A percentile compares a stretch with the other conserved stretches of the same genome.
Conservation (phyloP, 2,888 invertebrate genomes). For the Mesochorus sp. region DNA sequence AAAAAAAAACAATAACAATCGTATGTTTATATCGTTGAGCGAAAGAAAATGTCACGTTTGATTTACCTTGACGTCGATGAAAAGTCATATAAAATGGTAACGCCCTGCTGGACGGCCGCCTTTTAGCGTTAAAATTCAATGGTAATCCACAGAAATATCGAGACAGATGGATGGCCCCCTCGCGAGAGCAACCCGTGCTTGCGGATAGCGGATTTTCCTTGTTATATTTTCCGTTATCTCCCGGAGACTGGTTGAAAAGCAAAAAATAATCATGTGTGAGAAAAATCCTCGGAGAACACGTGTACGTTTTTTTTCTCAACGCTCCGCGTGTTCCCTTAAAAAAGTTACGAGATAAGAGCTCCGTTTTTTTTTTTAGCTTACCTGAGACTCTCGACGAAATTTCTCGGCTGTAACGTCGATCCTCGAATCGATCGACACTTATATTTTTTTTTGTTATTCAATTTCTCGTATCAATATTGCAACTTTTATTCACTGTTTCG, state of each 20-base stretch:
- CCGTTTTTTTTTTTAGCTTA: constrained; percentile 26
- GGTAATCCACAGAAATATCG: constrained; percentile 69
- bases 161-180: constrained; percentile 79
- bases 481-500: background rate
- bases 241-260: constrained; percentile 29
- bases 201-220: constrained; percentile 45
- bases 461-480: background rate
- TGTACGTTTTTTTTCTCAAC: background rate
- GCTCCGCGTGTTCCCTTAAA: too few species aligned
- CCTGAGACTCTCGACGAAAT: constrained; percentile 36
- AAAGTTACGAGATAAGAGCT: too few species aligned
- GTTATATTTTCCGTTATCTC: constrained; percentile 12
- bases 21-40: constrained; percentile 13
- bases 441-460: constrained; percentile 5
- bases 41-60: constrained; percentile 32
- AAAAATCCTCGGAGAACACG: background rate
- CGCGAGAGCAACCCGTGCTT: constrained; percentile 71
- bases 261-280: background rate
- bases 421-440: constrained; percentile 21
- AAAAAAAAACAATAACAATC: background rate
- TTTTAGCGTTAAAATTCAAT: constrained; percentile 80
- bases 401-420: constrained; percentile 31
- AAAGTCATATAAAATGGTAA: constrained; percentile 98
- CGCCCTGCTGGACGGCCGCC: constrained; percentile 91
- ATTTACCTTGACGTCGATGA: constrained; percentile 95